These are phyloP conservation scores for Hycleus phaleratus DNA, from an alignment of 1,140 invertebrate genomes.

Conservation along the genomic window DNA sequence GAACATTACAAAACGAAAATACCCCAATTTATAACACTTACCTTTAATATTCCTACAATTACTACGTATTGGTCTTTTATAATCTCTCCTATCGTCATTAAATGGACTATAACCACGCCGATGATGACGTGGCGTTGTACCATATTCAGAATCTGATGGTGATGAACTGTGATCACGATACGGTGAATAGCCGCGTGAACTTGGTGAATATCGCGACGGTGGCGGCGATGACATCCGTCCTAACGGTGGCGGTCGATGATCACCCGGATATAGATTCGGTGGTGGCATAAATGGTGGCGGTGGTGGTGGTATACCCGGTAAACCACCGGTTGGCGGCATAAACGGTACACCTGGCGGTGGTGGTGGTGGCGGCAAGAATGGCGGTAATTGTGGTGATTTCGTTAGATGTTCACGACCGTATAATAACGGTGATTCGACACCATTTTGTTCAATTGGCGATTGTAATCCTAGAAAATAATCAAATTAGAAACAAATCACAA, in stretches of 20 bases:
- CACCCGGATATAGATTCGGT: constrained; percentile 44
- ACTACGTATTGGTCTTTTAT: constrained; percentile 22
- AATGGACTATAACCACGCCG: constrained; percentile 30
- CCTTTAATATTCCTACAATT: constrained; percentile 30
- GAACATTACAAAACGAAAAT: constrained; percentile 1
- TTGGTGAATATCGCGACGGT: constrained; percentile 37
- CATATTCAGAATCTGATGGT: constrained; percentile 35
- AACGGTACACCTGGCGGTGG: constrained; percentile 32
- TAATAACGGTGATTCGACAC: constrained; percentile 43
- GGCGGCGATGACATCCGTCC: constrained; percentile 56
- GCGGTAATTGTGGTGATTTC: constrained; percentile 45
- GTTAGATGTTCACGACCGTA: constrained; percentile 41
- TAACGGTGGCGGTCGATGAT: constrained; percentile 53
- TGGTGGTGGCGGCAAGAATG: constrained; percentile 41
- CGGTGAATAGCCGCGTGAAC: constrained; percentile 34
- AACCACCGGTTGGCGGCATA: constrained; percentile 37
- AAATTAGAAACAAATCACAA: neutral
- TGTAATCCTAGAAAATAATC: constrained; percentile 17
- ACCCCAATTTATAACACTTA: constrained; percentile 5
- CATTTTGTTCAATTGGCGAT: constrained; percentile 37
- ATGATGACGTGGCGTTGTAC: constrained; percentile 25
- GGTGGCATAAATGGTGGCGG: constrained; percentile 36
- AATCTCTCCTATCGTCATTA: constrained; percentile 30
- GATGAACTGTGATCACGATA: constrained; percentile 34
- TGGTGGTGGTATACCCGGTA: constrained; percentile 40